Evolutionary conservation across 2,797 vertebrate species (phyloP).

Genomic region (Anabas testudineus): DNA sequence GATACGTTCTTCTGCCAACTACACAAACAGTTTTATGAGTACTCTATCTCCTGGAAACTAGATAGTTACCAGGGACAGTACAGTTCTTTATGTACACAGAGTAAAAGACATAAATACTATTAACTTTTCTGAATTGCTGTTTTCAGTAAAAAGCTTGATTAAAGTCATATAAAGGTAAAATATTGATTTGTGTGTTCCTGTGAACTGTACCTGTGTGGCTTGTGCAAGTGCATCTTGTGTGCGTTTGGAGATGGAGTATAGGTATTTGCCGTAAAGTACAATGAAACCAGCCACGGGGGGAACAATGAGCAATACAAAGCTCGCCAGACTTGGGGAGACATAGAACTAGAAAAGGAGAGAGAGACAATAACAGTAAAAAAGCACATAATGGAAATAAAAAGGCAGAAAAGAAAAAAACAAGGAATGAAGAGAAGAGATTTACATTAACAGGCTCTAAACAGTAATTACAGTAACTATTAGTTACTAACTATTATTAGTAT

Average conservation of each 20-base stretch:
- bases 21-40: constrained; percentile 14
- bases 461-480: too few species aligned
- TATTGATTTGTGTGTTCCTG: not conserved
- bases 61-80: constrained; percentile 1
- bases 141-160: not conserved
- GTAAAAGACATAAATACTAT: too few species aligned
- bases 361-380: not conserved
- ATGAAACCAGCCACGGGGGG: constrained; percentile 91
- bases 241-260: constrained; percentile 90
- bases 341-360: constrained; percentile 86
- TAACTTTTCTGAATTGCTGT: too few species aligned
- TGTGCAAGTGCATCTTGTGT: constrained; percentile 97
- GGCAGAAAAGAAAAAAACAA: not conserved
- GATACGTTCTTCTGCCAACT: constrained; percentile 97
- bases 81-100: not conserved
- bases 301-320: constrained; percentile 93
- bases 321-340: constrained; percentile 91
- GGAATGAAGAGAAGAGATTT: not conserved
- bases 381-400: not conserved
- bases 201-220: constrained; percentile 89
- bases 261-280: constrained; percentile 91
- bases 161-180: not conserved
- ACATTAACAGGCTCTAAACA: not conserved
- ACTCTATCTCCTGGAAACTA: constrained; percentile 13
- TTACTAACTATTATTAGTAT: constrained; percentile 7